Conservation (phyloP, 2,888 invertebrate genomes). For the Lasioglossum figueresi region DNA sequence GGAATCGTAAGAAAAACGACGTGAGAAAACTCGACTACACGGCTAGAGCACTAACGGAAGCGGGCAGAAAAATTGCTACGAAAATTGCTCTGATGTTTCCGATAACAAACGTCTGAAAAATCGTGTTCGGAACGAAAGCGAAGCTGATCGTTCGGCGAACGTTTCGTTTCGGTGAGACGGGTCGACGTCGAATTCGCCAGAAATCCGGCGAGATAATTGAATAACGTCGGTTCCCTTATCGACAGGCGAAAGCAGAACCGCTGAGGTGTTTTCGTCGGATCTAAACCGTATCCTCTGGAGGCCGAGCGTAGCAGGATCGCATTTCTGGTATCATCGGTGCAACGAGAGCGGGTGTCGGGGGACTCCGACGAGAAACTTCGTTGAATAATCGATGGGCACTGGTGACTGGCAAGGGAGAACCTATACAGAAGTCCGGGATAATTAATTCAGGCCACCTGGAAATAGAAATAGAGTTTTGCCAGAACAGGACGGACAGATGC, state of each 20-base stretch:
- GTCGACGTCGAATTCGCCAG: not conserved
- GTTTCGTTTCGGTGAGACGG: not conserved
- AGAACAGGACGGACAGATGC: not conserved
- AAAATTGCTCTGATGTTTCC: not conserved
- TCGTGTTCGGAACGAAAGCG: not conserved
- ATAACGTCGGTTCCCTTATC: slow-evolving; percentile 5
- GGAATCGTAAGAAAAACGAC: too few species aligned
- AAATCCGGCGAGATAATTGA: not conserved
- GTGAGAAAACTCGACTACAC: not conserved
- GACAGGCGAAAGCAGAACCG: not conserved
- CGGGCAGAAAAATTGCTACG: not conserved
- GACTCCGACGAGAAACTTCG: slow-evolving; percentile 56
- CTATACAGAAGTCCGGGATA: slow-evolving; percentile 68
- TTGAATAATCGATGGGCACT: slow-evolving; percentile 63
- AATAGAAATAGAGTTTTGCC: slow-evolving; percentile 75
- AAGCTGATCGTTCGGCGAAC: not conserved
- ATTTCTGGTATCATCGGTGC: slow-evolving; percentile 19
- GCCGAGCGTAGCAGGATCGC: not conserved
- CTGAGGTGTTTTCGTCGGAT: slow-evolving; percentile 18
- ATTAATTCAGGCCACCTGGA: slow-evolving; percentile 80
- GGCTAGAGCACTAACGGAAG: not conserved
- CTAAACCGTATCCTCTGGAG: slow-evolving; percentile 11
- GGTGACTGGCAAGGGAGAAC: slow-evolving; percentile 61
- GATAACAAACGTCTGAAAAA: not conserved
- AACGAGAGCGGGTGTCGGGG: slow-evolving; percentile 33